Evolutionary conservation across 1,140 invertebrate species (phyloP).

Genomic region (Neuroterus valhalla): DNA sequence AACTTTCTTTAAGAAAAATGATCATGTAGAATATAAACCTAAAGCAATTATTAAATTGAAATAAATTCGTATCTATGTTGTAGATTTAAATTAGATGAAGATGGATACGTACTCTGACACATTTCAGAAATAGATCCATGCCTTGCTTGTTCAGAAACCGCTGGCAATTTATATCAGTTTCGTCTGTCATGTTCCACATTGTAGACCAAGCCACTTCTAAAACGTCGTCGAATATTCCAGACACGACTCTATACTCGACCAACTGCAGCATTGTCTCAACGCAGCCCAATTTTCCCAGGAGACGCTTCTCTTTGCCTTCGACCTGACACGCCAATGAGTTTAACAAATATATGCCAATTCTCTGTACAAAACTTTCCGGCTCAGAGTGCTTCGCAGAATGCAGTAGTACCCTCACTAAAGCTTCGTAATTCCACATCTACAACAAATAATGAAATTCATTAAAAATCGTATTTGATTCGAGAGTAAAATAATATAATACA

Average conservation of each 20-base stretch:
- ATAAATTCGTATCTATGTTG: too few species aligned
- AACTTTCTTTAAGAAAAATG: too few species aligned
- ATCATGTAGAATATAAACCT: too few species aligned
- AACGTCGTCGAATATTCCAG: constrained; percentile 91
- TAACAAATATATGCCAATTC: constrained; percentile 95
- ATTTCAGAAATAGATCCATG: constrained; percentile 90
- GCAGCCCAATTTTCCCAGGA: constrained; percentile 92
- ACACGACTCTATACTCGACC: constrained; percentile 85
- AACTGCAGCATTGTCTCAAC: constrained; percentile 91
- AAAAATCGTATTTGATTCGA: constrained; percentile 31
- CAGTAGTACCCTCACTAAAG: constrained; percentile 89
- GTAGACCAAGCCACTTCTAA: constrained; percentile 98
- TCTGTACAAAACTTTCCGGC: constrained; percentile 93
- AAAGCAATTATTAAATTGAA: too few species aligned
- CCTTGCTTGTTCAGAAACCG: constrained; percentile 90
- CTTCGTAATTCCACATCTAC: constrained; percentile 93
- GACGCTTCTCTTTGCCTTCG: constrained; percentile 91
- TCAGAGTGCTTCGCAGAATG: constrained; percentile 87
- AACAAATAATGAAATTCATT: constrained; percentile 50
- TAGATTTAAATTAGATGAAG: constrained; percentile 24
- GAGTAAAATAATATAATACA: constrained; percentile 38
- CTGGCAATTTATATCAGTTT: constrained; percentile 94
- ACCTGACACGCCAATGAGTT: constrained; percentile 98
- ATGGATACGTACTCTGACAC: constrained; percentile 80
- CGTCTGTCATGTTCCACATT: constrained; percentile 98